These are phyloP conservation scores for Sceloporus tristichus DNA, from an alignment of 2,113 vertebrate species.

Conservation along the genomic window DNA sequence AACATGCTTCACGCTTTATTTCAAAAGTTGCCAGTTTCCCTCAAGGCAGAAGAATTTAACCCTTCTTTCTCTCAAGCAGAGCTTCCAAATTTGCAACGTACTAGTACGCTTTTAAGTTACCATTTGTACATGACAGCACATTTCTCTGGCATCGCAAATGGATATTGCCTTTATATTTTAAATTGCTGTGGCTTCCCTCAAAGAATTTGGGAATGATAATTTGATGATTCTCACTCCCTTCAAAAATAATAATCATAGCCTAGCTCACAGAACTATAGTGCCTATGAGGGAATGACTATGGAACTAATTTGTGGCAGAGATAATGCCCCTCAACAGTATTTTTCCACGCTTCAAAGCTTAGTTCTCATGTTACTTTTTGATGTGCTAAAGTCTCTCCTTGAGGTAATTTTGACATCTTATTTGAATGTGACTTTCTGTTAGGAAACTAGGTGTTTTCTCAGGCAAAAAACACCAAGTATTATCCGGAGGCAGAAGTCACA, in stretches of 20 bases:
- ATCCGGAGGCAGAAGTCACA: background rate
- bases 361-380: background rate
- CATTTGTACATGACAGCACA: background rate
- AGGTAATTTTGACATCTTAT: slow-evolving; percentile 9
- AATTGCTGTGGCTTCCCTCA: background rate
- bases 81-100: background rate
- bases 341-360: background rate
- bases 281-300: background rate
- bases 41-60: background rate
- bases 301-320: background rate
- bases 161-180: background rate
- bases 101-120: slow-evolving; percentile 10
- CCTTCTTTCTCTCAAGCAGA: slow-evolving; percentile 38
- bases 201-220: background rate
- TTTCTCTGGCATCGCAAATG: background rate
- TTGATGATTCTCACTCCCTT: background rate
- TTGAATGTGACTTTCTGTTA: background rate
- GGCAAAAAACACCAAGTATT: background rate
- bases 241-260: background rate
- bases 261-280: background rate
- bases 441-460: background rate
- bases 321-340: background rate
- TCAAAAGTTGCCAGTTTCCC: slow-evolving; percentile 28
- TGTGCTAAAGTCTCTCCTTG: background rate
- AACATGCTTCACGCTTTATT: slow-evolving; percentile 15